phyloP scores from a whole-genome alignment of 1,140 invertebrate species.

The Aphidius ervi region DNA sequence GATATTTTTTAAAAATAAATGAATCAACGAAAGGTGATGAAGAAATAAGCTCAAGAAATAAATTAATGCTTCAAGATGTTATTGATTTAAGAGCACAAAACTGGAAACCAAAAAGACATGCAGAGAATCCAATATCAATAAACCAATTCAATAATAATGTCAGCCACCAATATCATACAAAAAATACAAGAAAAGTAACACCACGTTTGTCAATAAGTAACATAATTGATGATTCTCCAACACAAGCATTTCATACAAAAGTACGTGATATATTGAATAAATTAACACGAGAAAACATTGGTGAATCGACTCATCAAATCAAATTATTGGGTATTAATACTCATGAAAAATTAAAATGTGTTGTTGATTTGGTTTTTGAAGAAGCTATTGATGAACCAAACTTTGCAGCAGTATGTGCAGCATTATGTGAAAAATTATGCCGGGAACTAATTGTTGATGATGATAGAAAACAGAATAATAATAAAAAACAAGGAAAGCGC shows the following conservation, averaged over 20 bases:
- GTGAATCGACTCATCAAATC: constrained; percentile 74
- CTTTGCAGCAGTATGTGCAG: constrained; percentile 86
- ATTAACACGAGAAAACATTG: constrained; percentile 89
- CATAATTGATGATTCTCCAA: constrained; percentile 60
- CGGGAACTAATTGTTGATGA: constrained; percentile 55
- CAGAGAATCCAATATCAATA: constrained; percentile 88
- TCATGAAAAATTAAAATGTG: constrained; percentile 70
- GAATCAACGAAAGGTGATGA: constrained; percentile 46
- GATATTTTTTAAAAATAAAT: constrained; percentile 68
- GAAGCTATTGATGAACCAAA: constrained; percentile 93
- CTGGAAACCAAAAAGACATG: constrained; percentile 83
- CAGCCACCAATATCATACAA: no score
- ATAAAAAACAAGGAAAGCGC: constrained; percentile 27
- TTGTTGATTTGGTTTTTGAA: constrained; percentile 89
- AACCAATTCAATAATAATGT: constrained; percentile 41
- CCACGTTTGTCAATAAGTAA: constrained; percentile 52
- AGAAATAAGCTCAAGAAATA: constrained; percentile 68
- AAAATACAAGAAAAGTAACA: no score
- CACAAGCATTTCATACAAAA: constrained; percentile 72
- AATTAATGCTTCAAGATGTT: constrained; percentile 95
- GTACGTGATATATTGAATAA: constrained; percentile 91
- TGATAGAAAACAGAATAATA: constrained; percentile 15
- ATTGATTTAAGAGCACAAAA: constrained; percentile 79
- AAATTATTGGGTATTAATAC: constrained; percentile 74
- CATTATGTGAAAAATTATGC: constrained; percentile 55